Evolutionary conservation across 2,888 invertebrate genomes (phyloP), one percentile per base, ranked within the genome.

Genomic region (Phasia obesa): DNA sequence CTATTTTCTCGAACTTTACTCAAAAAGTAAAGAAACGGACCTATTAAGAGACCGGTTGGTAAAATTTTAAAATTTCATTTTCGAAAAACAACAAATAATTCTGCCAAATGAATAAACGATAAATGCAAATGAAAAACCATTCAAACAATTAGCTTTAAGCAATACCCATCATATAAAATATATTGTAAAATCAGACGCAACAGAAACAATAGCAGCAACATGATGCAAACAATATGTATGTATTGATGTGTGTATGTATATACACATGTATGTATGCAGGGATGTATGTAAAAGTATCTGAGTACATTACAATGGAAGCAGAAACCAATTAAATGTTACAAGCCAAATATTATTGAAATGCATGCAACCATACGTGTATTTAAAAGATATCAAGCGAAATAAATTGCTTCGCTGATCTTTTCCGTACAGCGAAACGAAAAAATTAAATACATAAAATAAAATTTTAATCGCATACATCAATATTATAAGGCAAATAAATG

Each of bases 81-180:
- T n/a, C n/a, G n/a, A 51, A 19, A 44, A 53, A 71, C 25, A 59
- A 47, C 9, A 53, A 25, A 60, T 5, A 60, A 51, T 23, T 25
- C 25, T 75, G 55, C 55, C 64, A 75, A 64, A 71, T 17, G 47
- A 64, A 75, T 64, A 27, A 47, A 75, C 44, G 27, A 17, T 64
- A 64, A 35, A 38, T 65, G 31, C 44, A 75, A 51, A 57, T 47
- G 74, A 64, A 73, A 76, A 73, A 75, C 79, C 42, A 84, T 86
- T 87, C 80, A 85, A 88, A 86, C 86, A 87, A 88, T 88, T 87
- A 88, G 86, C 84, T 85, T 86, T 81, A 84, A 82, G 65, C 44
- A 35, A 75, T 47, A 47, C n/a, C 31, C 31, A 65, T 55, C 65
- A 65, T 21, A 47, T 57, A 25, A 74, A 74, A 74, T 74, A 35